Evolutionary conservation across 2,113 vertebrate species (phyloP).

Genomic region (Nematolebias whitei): DNA sequence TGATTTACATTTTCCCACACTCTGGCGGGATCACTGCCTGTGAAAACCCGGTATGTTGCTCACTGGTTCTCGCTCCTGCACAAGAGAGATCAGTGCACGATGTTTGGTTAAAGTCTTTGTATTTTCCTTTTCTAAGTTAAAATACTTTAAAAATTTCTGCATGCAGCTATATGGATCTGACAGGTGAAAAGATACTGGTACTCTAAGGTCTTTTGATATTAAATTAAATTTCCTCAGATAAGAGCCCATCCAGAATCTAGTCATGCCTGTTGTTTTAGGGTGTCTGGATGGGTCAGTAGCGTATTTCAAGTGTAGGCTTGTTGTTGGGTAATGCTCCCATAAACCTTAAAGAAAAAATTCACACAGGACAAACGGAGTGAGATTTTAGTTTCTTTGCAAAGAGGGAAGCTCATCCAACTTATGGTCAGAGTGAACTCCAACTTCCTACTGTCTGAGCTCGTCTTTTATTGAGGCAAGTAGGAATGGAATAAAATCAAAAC

Average conservation of each 20-base stretch:
- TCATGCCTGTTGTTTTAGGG: background rate
- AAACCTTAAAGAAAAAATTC: too few relatives aligned
- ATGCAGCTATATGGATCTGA: background rate
- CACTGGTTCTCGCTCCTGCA: background rate
- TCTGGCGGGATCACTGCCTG: background rate
- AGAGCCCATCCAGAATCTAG: background rate
- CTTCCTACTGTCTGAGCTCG: too few relatives aligned
- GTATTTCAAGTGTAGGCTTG: too few relatives aligned
- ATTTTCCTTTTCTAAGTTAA: background rate
- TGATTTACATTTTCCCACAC: background rate
- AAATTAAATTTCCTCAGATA: background rate
- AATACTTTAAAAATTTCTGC: background rate
- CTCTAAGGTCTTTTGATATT: background rate
- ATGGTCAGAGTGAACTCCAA: too few relatives aligned
- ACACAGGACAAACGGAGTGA: too few relatives aligned
- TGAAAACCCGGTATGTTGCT: background rate
- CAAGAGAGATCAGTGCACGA: background rate
- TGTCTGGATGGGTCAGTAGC: too few relatives aligned
- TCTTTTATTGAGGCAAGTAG: too few relatives aligned
- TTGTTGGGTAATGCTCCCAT: too few relatives aligned
- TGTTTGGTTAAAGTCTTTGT: background rate
- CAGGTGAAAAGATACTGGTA: background rate
- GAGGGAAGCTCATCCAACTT: too few relatives aligned
- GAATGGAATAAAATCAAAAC: too few relatives aligned
- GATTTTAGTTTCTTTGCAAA: too few relatives aligned